phyloP scores from a whole-genome alignment of 2,113 vertebrate genomes.

The Chrysochloris asiatica region DNA sequence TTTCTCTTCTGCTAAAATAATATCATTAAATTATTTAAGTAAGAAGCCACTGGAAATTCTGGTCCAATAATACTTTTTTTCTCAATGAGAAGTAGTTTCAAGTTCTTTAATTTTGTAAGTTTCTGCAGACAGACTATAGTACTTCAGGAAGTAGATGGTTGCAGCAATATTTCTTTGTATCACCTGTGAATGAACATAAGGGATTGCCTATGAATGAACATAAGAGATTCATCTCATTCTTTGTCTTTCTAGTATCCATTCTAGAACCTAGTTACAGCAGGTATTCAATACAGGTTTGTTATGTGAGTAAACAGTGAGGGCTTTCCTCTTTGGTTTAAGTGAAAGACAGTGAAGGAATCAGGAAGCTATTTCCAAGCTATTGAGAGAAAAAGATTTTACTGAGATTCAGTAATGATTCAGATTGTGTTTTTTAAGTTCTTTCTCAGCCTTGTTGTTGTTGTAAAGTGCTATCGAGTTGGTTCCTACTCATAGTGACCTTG shows the following conservation, averaged over 20 bases:
- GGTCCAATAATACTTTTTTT: background rate
- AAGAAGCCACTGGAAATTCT: background rate
- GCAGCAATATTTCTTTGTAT: background rate
- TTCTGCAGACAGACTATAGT: background rate
- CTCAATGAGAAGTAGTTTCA: conserved; percentile 8
- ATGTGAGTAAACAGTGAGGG: conserved; percentile 21
- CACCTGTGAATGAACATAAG: background rate
- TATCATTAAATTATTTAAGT: background rate
- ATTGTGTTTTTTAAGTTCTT: background rate
- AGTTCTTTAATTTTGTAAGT: conserved; percentile 5
- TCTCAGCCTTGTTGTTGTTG: too few species aligned
- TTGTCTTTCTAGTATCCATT: background rate
- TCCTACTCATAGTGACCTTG: too few species aligned
- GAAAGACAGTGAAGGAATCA: conserved; percentile 23
- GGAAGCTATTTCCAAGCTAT: conserved; percentile 18
- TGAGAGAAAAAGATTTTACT: conserved; percentile 7
- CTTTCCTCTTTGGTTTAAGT: background rate
- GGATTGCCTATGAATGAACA: background rate
- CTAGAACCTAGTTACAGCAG: background rate
- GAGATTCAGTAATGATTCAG: conserved; percentile 13
- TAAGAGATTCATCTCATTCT: conserved; percentile 20
- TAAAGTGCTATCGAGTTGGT: too few species aligned
- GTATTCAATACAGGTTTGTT: background rate
- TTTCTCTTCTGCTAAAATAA: conserved; percentile 19
- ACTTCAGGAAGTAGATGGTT: background rate